phyloP scores from a whole-genome alignment of 37 sponge, comb jelly and placozoan genomes.

The Sycon ciliatum region DNA sequence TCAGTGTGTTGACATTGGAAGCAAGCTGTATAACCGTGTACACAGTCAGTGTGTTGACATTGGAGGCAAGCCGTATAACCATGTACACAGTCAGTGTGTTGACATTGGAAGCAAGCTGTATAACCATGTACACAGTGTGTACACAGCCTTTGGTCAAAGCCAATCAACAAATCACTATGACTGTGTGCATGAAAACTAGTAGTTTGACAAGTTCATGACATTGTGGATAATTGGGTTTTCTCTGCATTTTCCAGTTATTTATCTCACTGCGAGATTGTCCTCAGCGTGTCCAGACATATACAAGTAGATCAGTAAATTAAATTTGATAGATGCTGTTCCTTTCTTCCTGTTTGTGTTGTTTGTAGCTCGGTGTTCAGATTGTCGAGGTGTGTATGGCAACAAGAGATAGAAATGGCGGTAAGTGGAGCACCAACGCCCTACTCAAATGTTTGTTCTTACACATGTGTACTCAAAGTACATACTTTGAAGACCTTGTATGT shows the following conservation, averaged over 20 bases:
- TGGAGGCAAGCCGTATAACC: neutral
- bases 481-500: neutral
- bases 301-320: neutral
- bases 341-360: neutral
- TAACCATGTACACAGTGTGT: neutral
- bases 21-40: too few relatives aligned
- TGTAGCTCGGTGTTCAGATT: constrained; percentile 86
- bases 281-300: neutral
- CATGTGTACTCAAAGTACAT: neutral
- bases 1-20: too few relatives aligned
- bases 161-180: too few relatives aligned
- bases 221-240: too few relatives aligned
- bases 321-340: too few relatives aligned
- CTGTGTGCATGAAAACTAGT: too few relatives aligned
- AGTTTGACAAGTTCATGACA: too few relatives aligned
- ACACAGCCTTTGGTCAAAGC: neutral
- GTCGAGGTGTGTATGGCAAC: constrained; percentile 91
- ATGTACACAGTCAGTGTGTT: neutral
- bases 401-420: constrained; percentile 84
- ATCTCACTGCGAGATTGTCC: neutral
- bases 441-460: neutral
- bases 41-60: too few relatives aligned
- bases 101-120: neutral
- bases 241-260: too few relatives aligned
- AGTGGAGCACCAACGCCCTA: neutral